Base-by-base conservation (phyloP, 1,140 invertebrate genomes). In the Drosophila mojavensis region DNA sequence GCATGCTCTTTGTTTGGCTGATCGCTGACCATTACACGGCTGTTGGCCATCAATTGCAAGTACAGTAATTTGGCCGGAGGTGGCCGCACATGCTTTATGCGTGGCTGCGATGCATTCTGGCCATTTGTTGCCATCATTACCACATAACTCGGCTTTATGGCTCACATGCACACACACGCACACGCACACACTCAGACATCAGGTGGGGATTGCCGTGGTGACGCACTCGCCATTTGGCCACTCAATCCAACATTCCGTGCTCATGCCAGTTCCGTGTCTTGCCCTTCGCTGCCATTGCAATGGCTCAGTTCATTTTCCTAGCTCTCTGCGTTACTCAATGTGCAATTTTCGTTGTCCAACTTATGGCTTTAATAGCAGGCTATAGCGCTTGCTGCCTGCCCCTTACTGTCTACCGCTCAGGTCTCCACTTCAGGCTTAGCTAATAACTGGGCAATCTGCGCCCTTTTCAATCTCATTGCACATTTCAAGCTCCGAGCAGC, bases 71-170 rank as follows among this genome's bases (percentile, higher is more conserved):
- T 86, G 56, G 72, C 73, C 72, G 45, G 54, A 53, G 55, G 71
- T 48, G 56, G 56, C 58, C 65, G 58, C 56, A 54, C 56, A 74
- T 63, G 67, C 54, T 62, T 70, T 63, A 64, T 60, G 72, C 75
- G 43, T 67, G 80, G 80, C 56, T 76, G 5, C 55, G 15, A 53
- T 54, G 55, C 66, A 69, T 74, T 59, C 65, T 69, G 53, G 17
- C 51, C 70, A 74, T 77, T 77, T 73, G 59, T 73, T 70, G 56
- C 58, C 68, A 74, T 74, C 84, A 89, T 89, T 89, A 89, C 84
- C 85, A 89, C 84, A 79, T 89, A 89, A 86, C 82, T 86, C 79
- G 54, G 65, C 47, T 82, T 86, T 81, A 79, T 86, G 78, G 65
- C 68, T 74, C 80, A 61, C 48, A 43, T 6, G 9, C 33, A n/a